These are phyloP conservation scores for Leptopilina syphax DNA, from an alignment of 2,888 invertebrate genomes.

Conservation along the genomic window DNA sequence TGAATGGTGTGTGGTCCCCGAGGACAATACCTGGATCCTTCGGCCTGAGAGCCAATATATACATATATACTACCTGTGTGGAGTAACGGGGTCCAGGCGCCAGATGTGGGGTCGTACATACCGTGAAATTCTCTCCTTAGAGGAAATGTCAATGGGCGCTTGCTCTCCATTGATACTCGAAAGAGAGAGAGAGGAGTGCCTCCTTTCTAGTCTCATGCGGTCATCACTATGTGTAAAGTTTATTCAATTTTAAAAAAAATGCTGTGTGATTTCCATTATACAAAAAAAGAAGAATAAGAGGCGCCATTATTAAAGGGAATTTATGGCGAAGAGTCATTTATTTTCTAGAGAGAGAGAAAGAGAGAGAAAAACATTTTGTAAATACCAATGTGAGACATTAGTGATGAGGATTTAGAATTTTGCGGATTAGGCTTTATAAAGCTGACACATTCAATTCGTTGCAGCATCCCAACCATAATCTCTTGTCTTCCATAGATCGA, in stretches of 20 bases:
- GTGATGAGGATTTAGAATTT: not conserved
- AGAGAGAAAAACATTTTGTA: not conserved
- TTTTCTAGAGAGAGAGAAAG: not conserved
- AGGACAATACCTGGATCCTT: constrained; percentile 24
- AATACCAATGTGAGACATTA: not conserved
- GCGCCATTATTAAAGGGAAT: not conserved
- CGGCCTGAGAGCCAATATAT: not conserved
- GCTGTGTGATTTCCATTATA: not conserved
- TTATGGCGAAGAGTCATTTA: constrained; percentile 1
- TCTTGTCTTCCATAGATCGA: not conserved
- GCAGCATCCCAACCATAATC: not conserved
- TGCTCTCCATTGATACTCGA: constrained; percentile 31
- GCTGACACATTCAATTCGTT: not conserved
- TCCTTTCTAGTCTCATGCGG: not conserved
- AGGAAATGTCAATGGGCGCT: constrained; percentile 39
- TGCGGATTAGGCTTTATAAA: constrained; percentile 19
- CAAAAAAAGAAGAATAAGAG: not conserved
- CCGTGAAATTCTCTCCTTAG: constrained; percentile 19
- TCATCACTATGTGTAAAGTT: not conserved
- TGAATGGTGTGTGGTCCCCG: constrained; percentile 35
- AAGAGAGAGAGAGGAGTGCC: not conserved
- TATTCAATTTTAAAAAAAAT: not conserved
- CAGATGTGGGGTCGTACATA: constrained; percentile 28
- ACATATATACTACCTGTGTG: constrained; percentile 13
- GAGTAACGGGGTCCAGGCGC: constrained; percentile 28